Evolutionary conservation across 2,113 vertebrate genomes (phyloP), one percentile per base, ranked within the genome.

Genomic region (Picathartes gymnocephalus): DNA sequence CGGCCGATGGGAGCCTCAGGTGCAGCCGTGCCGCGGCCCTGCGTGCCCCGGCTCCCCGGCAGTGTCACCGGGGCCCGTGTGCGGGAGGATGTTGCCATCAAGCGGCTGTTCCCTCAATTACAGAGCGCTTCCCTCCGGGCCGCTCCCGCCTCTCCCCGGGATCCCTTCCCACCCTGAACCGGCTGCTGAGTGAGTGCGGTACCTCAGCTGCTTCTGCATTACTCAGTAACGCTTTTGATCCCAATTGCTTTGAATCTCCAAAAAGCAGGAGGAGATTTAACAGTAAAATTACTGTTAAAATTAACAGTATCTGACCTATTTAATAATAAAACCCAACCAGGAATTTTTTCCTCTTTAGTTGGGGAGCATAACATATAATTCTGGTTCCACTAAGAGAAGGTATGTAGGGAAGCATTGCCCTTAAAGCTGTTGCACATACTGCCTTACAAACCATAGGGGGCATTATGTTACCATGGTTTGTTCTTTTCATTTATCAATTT

Each of bases 51-150:
- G 42, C 13, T 44, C 42, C 42, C 44, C 44, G 8, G 44, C 44
- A 17, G 16, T 44, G 44, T 44, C 44, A 19, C 44, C 44, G 44
- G 18, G 21, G 16, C 44, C 82, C 76, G 78, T 88, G 33, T 2
- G 45, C 91, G 95, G 97, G 51, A 9, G 86, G 86, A 97, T 84
- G 83, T 92, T 96, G 97, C 97, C 97, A 97, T 92, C 98, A 17
- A 90, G 98, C 88, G 98, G 97, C 64, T 70, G 25, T 5, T 60
- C 15, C 3, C 33, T 53, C 65, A 44, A 89, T 24, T 83, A 85
- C 97, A 96, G 17, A 12, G 90, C 69, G 74, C 54, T 58, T 56
- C 80, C 39, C 71, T 44, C 31, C 17, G 51, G 60, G 73, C 56
- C 16, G 30, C 30, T 78, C 21, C 39, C 25, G 53, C 45, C 40